Base-by-base conservation (phyloP, 2,113 vertebrate genomes). In the Chamaea fasciata region DNA sequence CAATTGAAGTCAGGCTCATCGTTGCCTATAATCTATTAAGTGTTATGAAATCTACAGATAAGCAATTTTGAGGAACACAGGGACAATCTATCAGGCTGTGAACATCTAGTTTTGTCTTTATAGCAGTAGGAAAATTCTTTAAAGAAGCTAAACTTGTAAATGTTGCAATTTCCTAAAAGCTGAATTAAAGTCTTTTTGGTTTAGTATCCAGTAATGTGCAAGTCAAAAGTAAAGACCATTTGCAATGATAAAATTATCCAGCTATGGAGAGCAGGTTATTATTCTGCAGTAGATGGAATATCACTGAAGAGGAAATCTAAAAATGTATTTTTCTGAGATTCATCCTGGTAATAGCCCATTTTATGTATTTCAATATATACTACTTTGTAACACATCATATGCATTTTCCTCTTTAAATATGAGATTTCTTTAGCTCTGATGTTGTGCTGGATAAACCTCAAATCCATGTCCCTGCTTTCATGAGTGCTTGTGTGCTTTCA, bases 21-120 rank as follows among this genome's bases (percentile, higher is more conserved):
- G 67, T 55, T 71, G 53, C 22, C 78, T 57, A 93, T 75, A 93
- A 96, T 89, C 88, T 81, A 91, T 95, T 93, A 96, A 95, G 70
- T 82, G 87, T 95, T 95, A 94, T 63, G 70, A 44, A 87, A 53
- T n/a, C 28, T 95, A 53, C 10, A 60, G 65, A 83, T 82, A 46
- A 89, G 57, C 26, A 81, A 69, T 95, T 96, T 89, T 94, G 82
- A 86, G 62, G 90, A 96, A 70, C 90, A 87, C 41, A 81, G 31
- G 39, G 84, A 42, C 6, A 79, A 67, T 59, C 69, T 95, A 31
- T 68, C 83, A 78, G 92, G 60, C 57, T 87, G 15, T 67, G 87
- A 95, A 90, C 23, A 67, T 69, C 83, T 92, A 91, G 52, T 68
- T 95, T 70, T 79, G 19, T 33, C 83, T 95, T 96, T 83, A 57